Percentiles rank a stretch among this genome's conserved stretches.
Evolutionary conservation across 2,113 vertebrate species (phyloP).

Genomic region (Pogona vitticeps): DNA sequence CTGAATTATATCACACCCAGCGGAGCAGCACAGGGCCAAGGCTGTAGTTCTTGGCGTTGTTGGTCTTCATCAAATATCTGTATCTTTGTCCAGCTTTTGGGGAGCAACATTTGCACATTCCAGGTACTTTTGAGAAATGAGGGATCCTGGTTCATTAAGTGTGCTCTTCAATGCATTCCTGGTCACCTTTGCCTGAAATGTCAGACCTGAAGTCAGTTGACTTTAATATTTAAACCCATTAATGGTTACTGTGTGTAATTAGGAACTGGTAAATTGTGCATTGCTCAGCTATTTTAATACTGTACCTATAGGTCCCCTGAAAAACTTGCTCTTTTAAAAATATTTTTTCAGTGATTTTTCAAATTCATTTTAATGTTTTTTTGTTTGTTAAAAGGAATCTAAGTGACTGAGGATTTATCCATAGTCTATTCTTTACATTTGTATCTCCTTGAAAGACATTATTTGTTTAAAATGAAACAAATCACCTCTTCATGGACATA

Average conservation of each 20-base stretch:
- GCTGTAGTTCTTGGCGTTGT: not conserved
- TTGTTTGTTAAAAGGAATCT: not conserved
- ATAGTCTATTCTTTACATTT: not conserved
- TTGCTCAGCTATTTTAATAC: slow-evolving; percentile 21
- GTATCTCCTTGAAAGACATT: not conserved
- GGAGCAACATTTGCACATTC: not conserved
- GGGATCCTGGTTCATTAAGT: not conserved
- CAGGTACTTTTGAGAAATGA: not conserved
- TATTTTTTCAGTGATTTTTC: too few species aligned
- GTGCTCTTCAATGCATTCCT: not conserved
- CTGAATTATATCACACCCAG: not conserved
- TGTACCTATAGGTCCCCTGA: not conserved
- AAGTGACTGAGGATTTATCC: not conserved
- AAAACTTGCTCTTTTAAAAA: not conserved
- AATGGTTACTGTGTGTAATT: slow-evolving; percentile 9
- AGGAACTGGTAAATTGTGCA: not conserved
- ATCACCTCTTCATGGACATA: too few species aligned
- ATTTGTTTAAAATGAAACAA: not conserved
- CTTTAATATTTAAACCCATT: not conserved
- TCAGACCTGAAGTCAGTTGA: not conserved
- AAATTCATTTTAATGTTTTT: too few species aligned
- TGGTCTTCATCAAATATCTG: not conserved
- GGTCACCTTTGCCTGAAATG: not conserved
- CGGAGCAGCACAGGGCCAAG: not conserved
- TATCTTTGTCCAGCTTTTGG: not conserved